These are phyloP conservation scores for Agelaius phoeniceus DNA, from an alignment of 2,113 vertebrate genomes.

Conservation along the genomic window DNA sequence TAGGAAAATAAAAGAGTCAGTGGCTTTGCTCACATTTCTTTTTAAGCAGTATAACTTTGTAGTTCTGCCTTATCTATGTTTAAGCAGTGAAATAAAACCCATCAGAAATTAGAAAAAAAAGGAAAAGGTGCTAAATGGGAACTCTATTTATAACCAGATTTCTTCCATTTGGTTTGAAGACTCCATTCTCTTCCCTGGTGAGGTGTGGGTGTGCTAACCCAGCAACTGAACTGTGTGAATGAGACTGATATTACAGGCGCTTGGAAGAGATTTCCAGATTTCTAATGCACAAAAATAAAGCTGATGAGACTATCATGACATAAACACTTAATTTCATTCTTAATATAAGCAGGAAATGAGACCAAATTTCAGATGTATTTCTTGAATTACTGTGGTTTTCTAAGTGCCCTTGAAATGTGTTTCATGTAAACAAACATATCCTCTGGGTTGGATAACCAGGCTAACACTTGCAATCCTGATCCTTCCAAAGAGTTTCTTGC, in stretches of 20 bases:
- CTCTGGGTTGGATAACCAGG: constrained; percentile 30
- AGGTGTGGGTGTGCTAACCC: neutral
- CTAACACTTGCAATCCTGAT: neutral
- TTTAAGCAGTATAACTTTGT: neutral
- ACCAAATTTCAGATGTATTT: constrained; percentile 52
- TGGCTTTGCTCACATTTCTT: neutral
- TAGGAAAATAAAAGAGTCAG: neutral
- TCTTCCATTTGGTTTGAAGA: neutral
- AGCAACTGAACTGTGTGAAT: neutral
- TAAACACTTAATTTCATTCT: neutral
- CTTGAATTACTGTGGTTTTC: constrained; percentile 36
- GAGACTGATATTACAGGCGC: neutral
- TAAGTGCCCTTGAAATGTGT: constrained; percentile 23
- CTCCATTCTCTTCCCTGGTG: neutral
- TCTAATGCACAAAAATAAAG: neutral
- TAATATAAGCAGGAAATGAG: constrained; percentile 24
- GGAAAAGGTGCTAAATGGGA: neutral
- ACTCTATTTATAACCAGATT: neutral
- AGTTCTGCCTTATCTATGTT: neutral
- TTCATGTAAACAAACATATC: constrained; percentile 32
- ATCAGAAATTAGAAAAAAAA: neutral
- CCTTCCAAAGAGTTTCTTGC: neutral
- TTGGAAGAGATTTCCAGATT: neutral
- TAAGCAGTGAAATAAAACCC: neutral
- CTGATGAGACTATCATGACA: neutral